These are phyloP conservation scores for Corbicula japonica DNA, from an alignment of 2,888 invertebrate species.

Conservation along the genomic window DNA sequence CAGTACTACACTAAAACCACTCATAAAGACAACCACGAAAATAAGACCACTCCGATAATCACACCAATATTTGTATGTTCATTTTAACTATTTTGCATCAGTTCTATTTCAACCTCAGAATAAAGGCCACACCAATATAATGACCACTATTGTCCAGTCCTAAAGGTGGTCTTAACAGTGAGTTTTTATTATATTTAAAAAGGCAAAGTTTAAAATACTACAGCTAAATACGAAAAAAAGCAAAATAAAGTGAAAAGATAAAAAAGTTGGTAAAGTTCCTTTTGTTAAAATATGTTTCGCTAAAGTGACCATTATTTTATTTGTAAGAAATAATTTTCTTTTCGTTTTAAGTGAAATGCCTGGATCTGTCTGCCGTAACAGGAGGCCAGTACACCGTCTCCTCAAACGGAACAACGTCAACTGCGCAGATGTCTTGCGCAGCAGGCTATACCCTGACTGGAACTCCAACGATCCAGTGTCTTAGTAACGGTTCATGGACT, in stretches of 20 bases:
- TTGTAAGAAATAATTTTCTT: not conserved
- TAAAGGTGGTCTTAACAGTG: no score
- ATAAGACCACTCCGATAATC: no score
- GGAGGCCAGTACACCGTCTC: constrained; percentile 3
- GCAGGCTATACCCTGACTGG: not conserved
- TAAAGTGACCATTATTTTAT: not conserved
- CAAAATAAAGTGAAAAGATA: not conserved
- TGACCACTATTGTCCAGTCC: no score
- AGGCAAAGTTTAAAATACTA: no score
- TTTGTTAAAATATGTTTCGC: not conserved
- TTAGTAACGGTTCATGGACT: constrained; percentile 26
- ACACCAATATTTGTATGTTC: no score
- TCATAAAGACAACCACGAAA: no score
- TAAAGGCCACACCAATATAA: no score
- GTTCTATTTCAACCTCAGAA: no score
- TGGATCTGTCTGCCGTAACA: not conserved
- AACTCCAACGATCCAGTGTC: constrained; percentile 7
- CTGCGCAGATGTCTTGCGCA: not conserved
- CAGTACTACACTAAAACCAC: no score
- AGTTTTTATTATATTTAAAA: no score
- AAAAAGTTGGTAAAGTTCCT: not conserved
- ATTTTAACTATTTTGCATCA: no score
- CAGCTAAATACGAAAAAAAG: no score
- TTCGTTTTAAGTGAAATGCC: constrained; percentile 15
- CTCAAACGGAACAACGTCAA: constrained; percentile 16